phyloP scores from a whole-genome alignment of 2,888 invertebrate species.

The Eupithecia centaureata region DNA sequence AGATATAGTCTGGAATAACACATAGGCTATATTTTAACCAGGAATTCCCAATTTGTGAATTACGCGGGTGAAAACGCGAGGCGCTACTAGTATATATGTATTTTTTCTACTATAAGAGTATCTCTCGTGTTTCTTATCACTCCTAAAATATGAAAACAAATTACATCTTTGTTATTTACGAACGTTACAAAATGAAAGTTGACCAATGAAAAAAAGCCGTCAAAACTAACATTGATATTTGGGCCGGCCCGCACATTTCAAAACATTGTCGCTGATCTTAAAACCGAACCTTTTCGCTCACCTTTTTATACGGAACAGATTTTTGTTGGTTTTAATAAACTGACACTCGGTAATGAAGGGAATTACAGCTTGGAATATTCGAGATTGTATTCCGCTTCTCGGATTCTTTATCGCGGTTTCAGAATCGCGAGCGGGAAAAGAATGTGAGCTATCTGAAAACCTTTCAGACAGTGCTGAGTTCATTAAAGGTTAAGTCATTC shows the following conservation, averaged over 20 bases:
- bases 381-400: conserved; percentile 38
- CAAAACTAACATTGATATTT: neutral
- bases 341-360: conserved; percentile 67
- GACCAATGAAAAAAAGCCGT: neutral
- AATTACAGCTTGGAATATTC: conserved; percentile 55
- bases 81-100: no score
- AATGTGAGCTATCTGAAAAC: conserved; percentile 35
- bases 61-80: no score
- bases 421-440: conserved; percentile 32
- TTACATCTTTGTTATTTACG: no score
- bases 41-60: no score
- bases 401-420: conserved; percentile 37
- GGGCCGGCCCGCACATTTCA: no score
- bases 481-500: conserved; percentile 18
- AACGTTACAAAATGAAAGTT: neutral
- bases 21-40: no score
- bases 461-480: conserved; percentile 33
- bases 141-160: no score
- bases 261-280: neutral
- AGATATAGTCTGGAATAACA: no score
- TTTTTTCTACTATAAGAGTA: no score
- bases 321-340: conserved; percentile 68
- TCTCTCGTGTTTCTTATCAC: no score
- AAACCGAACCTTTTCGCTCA: conserved; percentile 48
- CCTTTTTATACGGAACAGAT: conserved; percentile 70